Evolutionary conservation across 2,888 invertebrate species (phyloP), one percentile per base, ranked within the genome.

Genomic region (Heteropelma amictum): DNA sequence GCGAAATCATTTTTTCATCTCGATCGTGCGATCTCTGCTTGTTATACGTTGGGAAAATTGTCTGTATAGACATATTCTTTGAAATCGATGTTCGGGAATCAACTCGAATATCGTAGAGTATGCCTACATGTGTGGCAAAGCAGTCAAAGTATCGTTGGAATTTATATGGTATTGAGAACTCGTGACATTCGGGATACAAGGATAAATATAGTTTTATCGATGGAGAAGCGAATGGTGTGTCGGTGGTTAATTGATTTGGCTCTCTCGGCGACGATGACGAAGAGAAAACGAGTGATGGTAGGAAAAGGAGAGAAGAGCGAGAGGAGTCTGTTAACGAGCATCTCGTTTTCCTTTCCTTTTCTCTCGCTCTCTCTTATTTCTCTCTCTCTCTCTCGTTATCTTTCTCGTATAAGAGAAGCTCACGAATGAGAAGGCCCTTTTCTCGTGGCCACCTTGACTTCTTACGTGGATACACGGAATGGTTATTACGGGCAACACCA

Each of bases 401-500:
- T 65, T 40, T 71, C 67, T 69, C 12, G 4, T 38, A 21, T 35
- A 19, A 54, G 49, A 47, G 12, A n/a, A n/a, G 47, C 53, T 45
- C 19, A 30, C 23, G 58, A 64, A 60, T 33, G 38, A 54, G 51
- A 54, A 19, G 23, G 45, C 53, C 67, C 53, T 53, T n/a, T 53
- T 60, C 65, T 65, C 51, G 53, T 73, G 76, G 69, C 73, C 75
- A 75, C 75, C 61, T 71, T 35, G 75, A 42, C 75, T 56, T 67
- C 49, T n/a, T n/a, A n/a, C 77, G 81, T 68, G 80, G 82, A 80
- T 82, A 86, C 84, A 84, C 83, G 83, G 83, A 76, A 83, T 85
- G 83, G 84, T 86, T 86, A 86, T 87, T 87, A 86, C 84, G 84
- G 82, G 84, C 84, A 86, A 85, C 86, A 85, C 87, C 84, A 84